Evolutionary conservation across 2,113 vertebrate genomes (phyloP).

Genomic region (Dascyllus trimaculatus): DNA sequence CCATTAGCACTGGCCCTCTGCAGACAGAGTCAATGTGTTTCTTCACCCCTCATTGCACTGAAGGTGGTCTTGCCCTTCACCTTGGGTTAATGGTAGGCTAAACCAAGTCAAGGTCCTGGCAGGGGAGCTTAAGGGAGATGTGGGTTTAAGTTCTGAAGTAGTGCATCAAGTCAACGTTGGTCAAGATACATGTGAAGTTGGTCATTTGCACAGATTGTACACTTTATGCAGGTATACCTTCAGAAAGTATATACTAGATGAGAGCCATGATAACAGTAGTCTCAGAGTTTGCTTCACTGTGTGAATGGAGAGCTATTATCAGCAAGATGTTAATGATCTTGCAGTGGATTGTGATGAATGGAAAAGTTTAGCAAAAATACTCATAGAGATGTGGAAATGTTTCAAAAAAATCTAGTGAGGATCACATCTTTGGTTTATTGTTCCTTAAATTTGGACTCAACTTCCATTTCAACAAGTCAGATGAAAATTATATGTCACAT

Average conservation of each 20-base stretch:
- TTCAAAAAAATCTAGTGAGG: no score
- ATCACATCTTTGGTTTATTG: no score
- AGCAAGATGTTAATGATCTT: not conserved
- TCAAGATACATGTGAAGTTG: not conserved
- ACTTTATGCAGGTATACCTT: no score
- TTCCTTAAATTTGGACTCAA: no score
- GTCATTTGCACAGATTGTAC: not conserved
- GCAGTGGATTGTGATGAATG: not conserved
- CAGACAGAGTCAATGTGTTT: constrained; percentile 73
- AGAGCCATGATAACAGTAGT: not conserved
- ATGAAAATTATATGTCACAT: no score
- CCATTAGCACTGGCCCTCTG: constrained; percentile 66
- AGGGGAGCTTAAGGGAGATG: not conserved
- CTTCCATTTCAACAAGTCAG: no score
- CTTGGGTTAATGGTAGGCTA: constrained; percentile 42
- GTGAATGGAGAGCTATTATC: not conserved
- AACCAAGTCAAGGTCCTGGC: constrained; percentile 41
- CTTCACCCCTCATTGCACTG: constrained; percentile 75
- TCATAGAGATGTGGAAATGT: not conserved
- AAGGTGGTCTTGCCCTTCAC: constrained; percentile 73
- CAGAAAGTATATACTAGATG: not conserved
- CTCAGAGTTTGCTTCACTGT: not conserved
- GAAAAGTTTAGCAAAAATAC: not conserved
- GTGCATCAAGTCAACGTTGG: no score
- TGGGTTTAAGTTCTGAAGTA: not conserved